Evolutionary conservation across 2,113 vertebrate species (phyloP), one percentile per base, ranked within the genome.

Genomic region (Toxotes jaculatrix): DNA sequence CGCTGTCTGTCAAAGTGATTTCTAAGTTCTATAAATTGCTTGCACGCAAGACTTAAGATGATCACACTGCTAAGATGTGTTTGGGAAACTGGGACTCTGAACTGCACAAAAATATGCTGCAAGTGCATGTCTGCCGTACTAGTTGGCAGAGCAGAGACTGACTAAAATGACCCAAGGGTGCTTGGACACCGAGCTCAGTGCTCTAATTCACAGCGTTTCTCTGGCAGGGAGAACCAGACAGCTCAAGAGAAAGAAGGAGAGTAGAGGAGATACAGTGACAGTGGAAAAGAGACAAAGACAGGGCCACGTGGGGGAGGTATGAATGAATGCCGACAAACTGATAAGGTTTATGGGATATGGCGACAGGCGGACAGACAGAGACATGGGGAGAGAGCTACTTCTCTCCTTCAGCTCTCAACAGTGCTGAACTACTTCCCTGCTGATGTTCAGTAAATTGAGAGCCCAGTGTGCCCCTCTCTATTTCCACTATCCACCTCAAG

Each of bases 141-240:
- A 83, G 85, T 91, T 92, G 87, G 88, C 92, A 88, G 85, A 84
- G 77, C 62, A 38, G 57, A 81, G 84, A 84, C 73, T 79, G 87
- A 87, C 75, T 85, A 87, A 88, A 90, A 77, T 88, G 90, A 91
- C 93, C 91, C 12, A 77, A 88, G 90, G 92, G 87, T 43, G 84
- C 87, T 88, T 91, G 90, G 92, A 92, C 89, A 88, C 42, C 19
- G 42, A 84, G 80, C 64, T 68, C 74, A 6, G 79, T 84, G 92
- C 83, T 92, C 90, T 86, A 91, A 88, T 91, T 92, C 90, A 83
- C 59, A 89, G 86, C 31, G n/a, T 77, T 68, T 86, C 79, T 77
- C 68, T 88, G 92, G 83, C 87, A 92, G 81, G 75, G 70, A 80
- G 79, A 69, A 31, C 67, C 72, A 88, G 82, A 63, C 70, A 82